Evolutionary conservation across 2,888 invertebrate species (phyloP), one percentile per base, ranked within the genome.

Genomic region (Nematopogon swammerdamellus): DNA sequence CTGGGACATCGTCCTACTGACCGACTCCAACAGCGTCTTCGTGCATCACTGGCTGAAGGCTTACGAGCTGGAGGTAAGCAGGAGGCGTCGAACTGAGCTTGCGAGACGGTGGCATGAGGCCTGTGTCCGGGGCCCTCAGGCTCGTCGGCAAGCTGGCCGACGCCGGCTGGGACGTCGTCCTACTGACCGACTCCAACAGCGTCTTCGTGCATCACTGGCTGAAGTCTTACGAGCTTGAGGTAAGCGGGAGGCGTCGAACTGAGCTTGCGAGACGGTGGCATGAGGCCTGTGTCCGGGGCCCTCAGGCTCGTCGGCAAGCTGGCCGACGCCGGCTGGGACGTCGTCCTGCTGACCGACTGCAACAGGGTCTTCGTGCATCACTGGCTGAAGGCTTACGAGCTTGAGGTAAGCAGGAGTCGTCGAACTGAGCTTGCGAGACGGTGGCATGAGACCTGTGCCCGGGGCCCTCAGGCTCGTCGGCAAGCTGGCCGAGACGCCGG

Each of bases 1-100:
- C 3, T 76, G 76, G 75, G 64, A 74, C 43, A 55, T 76, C 0
- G 53, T 76, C 11, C 53, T 79, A 10, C 56, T 76, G 1, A 70
- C 75, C 0, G 77, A 79, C 42, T 76, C 77, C 0, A 79, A 79
- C 53, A 62, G 62, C 0, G 70, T 77, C 0, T 79, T 79, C 50
- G 75, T 76, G 0, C 53, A 62, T 11, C 77, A 79, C 30, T 79
- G 77, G 77, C 55, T 79, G n/a, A 63, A 70, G 52, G 59, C 57
- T 0, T 70, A 74, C 16, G 65, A 63, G 0, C 50, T 77, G 1
- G 50, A 63, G 68, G 77, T 77, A 19, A 59, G 60, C 48, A 4
- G 10, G 25, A n/a, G n/a, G n/a, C n/a, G n/a, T n/a, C n/a, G n/a
- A n/a, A n/a, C n/a, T n/a, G n/a, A n/a, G n/a, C n/a, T n/a, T n/a